These are phyloP conservation scores for Augiades crinisus DNA, from an alignment of 2,888 invertebrate species.

Conservation along the genomic window DNA sequence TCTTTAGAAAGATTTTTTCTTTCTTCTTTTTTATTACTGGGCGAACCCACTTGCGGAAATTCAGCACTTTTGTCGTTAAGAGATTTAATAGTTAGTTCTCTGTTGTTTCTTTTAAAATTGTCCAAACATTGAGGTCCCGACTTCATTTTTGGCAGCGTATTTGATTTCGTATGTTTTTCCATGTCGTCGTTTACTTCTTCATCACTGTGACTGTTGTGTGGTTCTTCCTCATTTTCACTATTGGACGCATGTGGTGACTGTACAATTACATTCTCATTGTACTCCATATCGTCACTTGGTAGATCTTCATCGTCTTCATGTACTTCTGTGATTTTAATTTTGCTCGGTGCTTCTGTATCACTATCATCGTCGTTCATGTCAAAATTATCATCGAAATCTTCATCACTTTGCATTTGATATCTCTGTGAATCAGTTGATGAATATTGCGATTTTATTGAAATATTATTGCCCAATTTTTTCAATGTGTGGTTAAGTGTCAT, in stretches of 20 bases:
- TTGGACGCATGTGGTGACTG: constrained; percentile 53
- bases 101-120: constrained; percentile 52
- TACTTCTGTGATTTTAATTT: constrained; percentile 47
- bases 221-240: constrained; percentile 44
- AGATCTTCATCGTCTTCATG: constrained; percentile 38
- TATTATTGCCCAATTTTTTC: constrained; percentile 58
- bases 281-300: constrained; percentile 41
- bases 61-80: constrained; percentile 33
- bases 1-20: constrained; percentile 5
- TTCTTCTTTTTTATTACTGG: constrained; percentile 5
- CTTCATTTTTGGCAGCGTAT: constrained; percentile 39
- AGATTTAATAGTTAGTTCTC: constrained; percentile 47
- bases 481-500: constrained; percentile 40
- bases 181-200: constrained; percentile 42
- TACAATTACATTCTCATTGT: constrained; percentile 42
- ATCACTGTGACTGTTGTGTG: constrained; percentile 8
- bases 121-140: constrained; percentile 37
- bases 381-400: constrained; percentile 30
- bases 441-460: constrained; percentile 60
- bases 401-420: constrained; percentile 29
- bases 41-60: constrained; percentile 1
- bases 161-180: constrained; percentile 44
- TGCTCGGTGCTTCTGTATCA: constrained; percentile 10
- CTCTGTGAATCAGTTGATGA: constrained; percentile 40
- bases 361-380: constrained; percentile 16